Base-by-base conservation (phyloP, 2,113 vertebrate species). In the Chionodraco myersi region DNA sequence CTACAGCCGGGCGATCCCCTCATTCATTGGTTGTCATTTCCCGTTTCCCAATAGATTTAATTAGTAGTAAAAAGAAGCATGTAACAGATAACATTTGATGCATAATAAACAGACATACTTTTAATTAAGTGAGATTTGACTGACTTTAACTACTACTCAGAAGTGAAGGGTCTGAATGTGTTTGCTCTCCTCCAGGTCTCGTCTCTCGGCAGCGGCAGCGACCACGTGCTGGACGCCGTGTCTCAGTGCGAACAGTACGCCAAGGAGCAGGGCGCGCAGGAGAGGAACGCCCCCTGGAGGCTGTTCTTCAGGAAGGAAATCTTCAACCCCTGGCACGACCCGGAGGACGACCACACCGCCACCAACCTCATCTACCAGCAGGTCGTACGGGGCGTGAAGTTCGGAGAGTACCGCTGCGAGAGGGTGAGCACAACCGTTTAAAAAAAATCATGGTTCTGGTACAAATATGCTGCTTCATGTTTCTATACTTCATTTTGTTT, bases 291-390 rank as follows among this genome's bases (percentile, higher is more conserved):
- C 0, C 98, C 98, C 0, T 99, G 98, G 98, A 89, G 98, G 58
- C 96, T 99, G 34, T 99, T 99, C 94, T 99, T 98, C 93, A 95
- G 97, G 77, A 99, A 99, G 88, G 98, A 99, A 93, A 97, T 99
- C 90, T 99, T 99, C 90, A 97, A 94, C 0, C 98, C 98, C 3
- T 99, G 98, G 98, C 98, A 99, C 90, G 95, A 94, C 80, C 96
- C 98, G 0, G 89, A 69, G 0, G 96, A 98, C 7, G 98, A 99
- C 90, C 93, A 89, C 0, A 97, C 98, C 52, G 97, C 98, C 81
- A 98, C 97, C 9, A 99, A 97, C 72, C 98, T 99, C 75, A 95
- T 99, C 72, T 99, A 99, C 92, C 98, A 99, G 72, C 98, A 99
- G 94, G 96, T 97, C 0, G 96, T 99, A 26, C 93, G 97, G 4